Base-by-base conservation (phyloP, 2,113 vertebrate genomes). In the Pyxicephalus adspersus region DNA sequence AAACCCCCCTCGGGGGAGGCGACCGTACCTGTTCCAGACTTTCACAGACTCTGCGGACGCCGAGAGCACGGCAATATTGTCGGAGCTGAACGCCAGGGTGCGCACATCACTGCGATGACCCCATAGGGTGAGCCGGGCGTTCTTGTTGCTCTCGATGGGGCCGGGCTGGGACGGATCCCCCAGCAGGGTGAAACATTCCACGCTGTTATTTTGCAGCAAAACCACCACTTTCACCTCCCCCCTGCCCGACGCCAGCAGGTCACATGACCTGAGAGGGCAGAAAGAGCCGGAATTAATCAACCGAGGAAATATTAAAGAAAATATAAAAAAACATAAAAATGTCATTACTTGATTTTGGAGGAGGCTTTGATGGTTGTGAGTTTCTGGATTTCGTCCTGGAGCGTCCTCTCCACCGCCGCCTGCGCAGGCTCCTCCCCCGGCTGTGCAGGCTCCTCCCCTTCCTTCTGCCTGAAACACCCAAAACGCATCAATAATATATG, bases 61-160 rank as follows among this genome's bases (percentile, higher is more conserved):
- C 0, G 98, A 98, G 5, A 99, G 95, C 63, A 99, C 15, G 13
- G 96, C 97, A 68, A 97, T 96, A 83, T 98, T 99, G 87, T 99
- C 98, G 0, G 98, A 98, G 90, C 98, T 99, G 86, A 99, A 99
- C 45, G 96, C 92, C 87, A 99, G 70, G 0, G 97, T 99, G 63
- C 98, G 94, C 50, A 93, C 95, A 2, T 99, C 97, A 0, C 94
- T 97, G 80, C 96, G 95, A 68, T 99, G 98, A 0, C 96, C 97
- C 2, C 91, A 93, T 0, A 97, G 90, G 8, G 95, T 95, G 76
- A 99, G 92, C 26, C 86, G 94, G 31, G 92, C 88, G 0, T 85
- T 92, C 87, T 94, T 94, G 45, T 87, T 87, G 75, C 92, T 88
- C 22, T 94, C 85, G 0, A 92, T 87, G 0, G 80, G 80, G 25